Evolutionary conservation across 2,113 vertebrate genomes (phyloP).

Genomic region (Nothocercus nigrocapillus): DNA sequence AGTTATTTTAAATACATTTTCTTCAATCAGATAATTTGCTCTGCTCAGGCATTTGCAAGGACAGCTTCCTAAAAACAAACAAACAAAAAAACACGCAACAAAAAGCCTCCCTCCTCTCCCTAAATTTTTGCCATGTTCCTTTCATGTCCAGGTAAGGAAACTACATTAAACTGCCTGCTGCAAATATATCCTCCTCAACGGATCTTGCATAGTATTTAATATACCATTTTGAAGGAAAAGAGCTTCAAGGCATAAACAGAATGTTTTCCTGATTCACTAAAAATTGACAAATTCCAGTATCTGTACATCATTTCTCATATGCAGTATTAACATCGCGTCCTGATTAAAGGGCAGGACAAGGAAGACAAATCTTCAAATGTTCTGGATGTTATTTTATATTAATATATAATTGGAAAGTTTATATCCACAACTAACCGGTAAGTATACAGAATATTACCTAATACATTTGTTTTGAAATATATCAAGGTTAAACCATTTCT

Average conservation of each 20-base stretch:
- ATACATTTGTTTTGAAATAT: slow-evolving; percentile 47
- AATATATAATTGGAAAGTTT: slow-evolving; percentile 63
- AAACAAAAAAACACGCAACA: neutral
- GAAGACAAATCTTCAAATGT: slow-evolving; percentile 24
- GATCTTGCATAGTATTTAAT: neutral
- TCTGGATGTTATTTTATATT: slow-evolving; percentile 52
- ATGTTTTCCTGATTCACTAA: neutral
- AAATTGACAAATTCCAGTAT: slow-evolving; percentile 8
- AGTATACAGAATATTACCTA: slow-evolving; percentile 30
- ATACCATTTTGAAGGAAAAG: neutral
- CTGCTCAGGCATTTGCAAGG: neutral
- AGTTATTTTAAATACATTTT: neutral
- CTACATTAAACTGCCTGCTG: neutral
- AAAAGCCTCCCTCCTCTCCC: neutral
- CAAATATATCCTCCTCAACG: neutral
- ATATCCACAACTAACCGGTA: slow-evolving; percentile 48
- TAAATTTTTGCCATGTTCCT: neutral
- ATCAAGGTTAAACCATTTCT: slow-evolving; percentile 53
- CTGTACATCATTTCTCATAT: neutral
- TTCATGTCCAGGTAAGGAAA: neutral
- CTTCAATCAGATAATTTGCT: neutral
- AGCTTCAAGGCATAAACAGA: neutral
- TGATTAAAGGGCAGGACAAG: slow-evolving; percentile 48
- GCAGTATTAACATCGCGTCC: neutral
- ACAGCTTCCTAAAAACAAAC: neutral